These are phyloP conservation scores for Furcifer pardalis DNA, from an alignment of 2,797 vertebrate species.

Conservation along the genomic window DNA sequence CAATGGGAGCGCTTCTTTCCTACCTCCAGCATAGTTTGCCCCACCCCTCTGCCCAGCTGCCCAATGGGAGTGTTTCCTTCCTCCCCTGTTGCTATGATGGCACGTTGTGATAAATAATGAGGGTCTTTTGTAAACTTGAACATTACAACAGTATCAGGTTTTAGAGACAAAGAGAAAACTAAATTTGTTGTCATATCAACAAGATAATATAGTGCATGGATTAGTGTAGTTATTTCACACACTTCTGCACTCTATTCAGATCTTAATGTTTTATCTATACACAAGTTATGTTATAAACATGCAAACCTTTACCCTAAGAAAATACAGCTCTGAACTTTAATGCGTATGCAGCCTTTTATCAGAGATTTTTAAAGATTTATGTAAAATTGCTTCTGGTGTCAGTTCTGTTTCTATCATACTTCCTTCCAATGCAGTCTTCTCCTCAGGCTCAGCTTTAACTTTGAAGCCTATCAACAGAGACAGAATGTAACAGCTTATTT, in stretches of 20 bases:
- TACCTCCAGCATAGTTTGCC: too few species aligned
- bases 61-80: too few species aligned
- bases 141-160: background rate
- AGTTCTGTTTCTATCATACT: slow-evolving; percentile 12
- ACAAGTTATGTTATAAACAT: too few species aligned
- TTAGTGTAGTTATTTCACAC: background rate
- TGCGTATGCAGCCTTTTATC: background rate
- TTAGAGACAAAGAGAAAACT: background rate
- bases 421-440: background rate
- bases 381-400: slow-evolving; percentile 5
- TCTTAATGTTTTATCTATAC: background rate
- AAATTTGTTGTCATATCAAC: background rate
- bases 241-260: background rate
- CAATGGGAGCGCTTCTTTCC: too few species aligned
- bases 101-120: too few species aligned
- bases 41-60: too few species aligned
- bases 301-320: too few species aligned
- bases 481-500: background rate
- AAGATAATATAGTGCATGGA: background rate
- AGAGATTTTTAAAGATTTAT: background rate
- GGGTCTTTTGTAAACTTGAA: too few species aligned
- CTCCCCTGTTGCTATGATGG: too few species aligned
- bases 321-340: too few species aligned
- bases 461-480: slow-evolving; percentile 1
- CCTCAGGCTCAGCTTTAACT: slow-evolving; percentile 10